A percentile compares a stretch with the other conserved stretches of the same genome.
phyloP scores from a whole-genome alignment of 1,140 invertebrate species.

The Drosophila melanica region DNA sequence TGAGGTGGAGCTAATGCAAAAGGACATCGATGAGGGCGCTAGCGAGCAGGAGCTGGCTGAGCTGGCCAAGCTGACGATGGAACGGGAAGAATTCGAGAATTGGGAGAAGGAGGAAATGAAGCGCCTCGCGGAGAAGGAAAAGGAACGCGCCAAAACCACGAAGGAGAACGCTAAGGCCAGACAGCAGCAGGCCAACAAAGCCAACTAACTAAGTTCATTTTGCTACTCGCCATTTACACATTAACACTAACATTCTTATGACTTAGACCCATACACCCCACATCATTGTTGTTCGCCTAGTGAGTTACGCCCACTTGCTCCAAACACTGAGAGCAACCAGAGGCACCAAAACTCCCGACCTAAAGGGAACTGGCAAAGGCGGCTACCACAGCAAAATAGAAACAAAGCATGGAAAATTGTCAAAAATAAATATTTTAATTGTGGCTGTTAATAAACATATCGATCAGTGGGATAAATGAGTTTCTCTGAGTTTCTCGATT shows the following conservation, averaged over 20 bases:
- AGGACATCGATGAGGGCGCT: slow-evolving; percentile 57
- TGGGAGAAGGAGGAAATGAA: slow-evolving; percentile 65
- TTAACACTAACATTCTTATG: background rate
- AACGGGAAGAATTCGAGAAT: slow-evolving; percentile 55
- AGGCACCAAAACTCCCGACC: background rate
- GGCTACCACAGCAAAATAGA: background rate
- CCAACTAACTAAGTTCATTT: slow-evolving; percentile 3
- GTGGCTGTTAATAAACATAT: slow-evolving; percentile 18
- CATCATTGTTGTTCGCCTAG: background rate
- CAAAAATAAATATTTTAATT: slow-evolving; percentile 36
- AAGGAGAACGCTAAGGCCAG: slow-evolving; percentile 31
- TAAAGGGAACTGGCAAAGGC: background rate
- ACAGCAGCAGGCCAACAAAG: background rate
- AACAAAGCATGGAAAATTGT: background rate
- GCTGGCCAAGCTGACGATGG: slow-evolving; percentile 34
- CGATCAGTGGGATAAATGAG: too few relatives aligned
- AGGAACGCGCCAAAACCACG: slow-evolving; percentile 46
- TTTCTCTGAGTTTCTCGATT: too few relatives aligned
- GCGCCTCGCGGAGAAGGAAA: slow-evolving; percentile 50
- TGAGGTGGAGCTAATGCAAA: slow-evolving; percentile 68
- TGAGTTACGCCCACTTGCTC: background rate
- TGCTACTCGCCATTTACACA: background rate
- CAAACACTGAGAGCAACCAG: background rate
- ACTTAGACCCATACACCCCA: background rate
- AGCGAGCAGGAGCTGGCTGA: slow-evolving; percentile 52